Evolutionary conservation across 2,888 invertebrate genomes (phyloP).

Genomic region (Azorinus chamasolen): DNA sequence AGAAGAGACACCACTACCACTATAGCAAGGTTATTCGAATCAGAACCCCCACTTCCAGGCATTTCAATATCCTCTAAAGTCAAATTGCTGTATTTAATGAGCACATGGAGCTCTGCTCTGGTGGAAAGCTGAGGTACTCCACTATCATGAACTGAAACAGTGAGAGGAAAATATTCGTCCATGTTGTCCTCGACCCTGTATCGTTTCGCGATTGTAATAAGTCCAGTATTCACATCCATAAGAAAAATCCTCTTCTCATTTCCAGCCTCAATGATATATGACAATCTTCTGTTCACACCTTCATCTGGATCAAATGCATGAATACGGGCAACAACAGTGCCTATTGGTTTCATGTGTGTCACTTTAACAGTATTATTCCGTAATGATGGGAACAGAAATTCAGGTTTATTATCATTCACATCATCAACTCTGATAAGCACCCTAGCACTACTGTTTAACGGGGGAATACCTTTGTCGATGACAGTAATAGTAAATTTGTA

Average conservation of each 20-base stretch:
- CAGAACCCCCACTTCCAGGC: slow-evolving; percentile 18
- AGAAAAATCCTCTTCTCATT: slow-evolving; percentile 77
- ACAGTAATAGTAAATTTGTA: slow-evolving; percentile 67
- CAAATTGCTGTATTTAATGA: slow-evolving; percentile 64
- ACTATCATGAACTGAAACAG: slow-evolving; percentile 65
- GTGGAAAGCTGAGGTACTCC: slow-evolving; percentile 60
- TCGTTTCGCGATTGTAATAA: slow-evolving; percentile 59
- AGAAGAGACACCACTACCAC: slow-evolving; percentile 66
- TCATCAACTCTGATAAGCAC: slow-evolving; percentile 73
- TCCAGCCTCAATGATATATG: slow-evolving; percentile 77
- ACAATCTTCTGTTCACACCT: slow-evolving; percentile 74
- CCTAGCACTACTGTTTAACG: slow-evolving; percentile 55
- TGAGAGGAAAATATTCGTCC: slow-evolving; percentile 52
- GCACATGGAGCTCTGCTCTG: slow-evolving; percentile 49
- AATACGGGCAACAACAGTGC: slow-evolving; percentile 72
- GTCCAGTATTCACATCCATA: slow-evolving; percentile 59
- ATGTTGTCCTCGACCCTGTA: slow-evolving; percentile 56
- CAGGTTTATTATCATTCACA: slow-evolving; percentile 82
- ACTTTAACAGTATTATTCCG: slow-evolving; percentile 75
- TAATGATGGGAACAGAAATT: slow-evolving; percentile 75
- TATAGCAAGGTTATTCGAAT: slow-evolving; percentile 63
- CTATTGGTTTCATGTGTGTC: slow-evolving; percentile 68
- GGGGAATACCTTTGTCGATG: slow-evolving; percentile 66
- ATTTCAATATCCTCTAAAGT: slow-evolving; percentile 31
- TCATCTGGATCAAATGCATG: slow-evolving; percentile 78